Conservation (phyloP, 1,140 invertebrate species). For the Platyscapa corneri region DNA sequence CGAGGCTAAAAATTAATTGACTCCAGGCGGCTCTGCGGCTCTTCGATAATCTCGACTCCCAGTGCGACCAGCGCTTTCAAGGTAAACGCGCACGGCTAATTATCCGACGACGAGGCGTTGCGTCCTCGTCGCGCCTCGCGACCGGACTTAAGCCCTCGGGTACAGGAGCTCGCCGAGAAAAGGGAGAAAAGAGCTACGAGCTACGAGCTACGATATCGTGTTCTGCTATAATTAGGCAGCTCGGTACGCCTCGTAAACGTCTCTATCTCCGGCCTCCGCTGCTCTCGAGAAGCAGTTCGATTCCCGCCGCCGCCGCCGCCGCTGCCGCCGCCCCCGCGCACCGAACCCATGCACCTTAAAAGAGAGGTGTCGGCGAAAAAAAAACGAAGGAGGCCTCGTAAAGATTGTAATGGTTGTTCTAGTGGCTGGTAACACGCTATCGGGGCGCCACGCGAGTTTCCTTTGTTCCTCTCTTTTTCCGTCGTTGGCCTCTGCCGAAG, state of each 20-base stretch:
- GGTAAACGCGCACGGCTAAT: slow-evolving; percentile 18
- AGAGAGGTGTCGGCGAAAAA: not conserved
- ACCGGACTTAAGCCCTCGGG: not conserved
- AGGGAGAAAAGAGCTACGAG: slow-evolving; percentile 19
- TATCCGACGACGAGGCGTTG: not conserved
- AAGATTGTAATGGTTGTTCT: slow-evolving; percentile 26
- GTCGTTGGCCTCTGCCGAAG: not conserved
- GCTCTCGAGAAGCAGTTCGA: not conserved
- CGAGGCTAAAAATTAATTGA: slow-evolving; percentile 31
- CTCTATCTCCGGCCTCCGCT: slow-evolving; percentile 4
- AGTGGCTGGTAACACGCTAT: slow-evolving; percentile 19
- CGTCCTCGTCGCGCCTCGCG: not conserved
- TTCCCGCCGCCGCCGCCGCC: too few species aligned
- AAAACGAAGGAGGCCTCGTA: not conserved
- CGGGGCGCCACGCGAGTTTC: not conserved
- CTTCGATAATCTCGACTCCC: not conserved
- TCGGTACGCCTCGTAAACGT: slow-evolving; percentile 22
- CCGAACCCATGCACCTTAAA: not conserved
- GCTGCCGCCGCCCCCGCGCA: too few species aligned
- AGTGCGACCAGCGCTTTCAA: not conserved
- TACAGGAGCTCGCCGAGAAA: not conserved
- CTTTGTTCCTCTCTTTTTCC: not conserved
- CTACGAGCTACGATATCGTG: slow-evolving; percentile 7
- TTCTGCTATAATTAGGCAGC: slow-evolving; percentile 23
- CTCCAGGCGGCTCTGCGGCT: not conserved